Evolutionary conservation across 2,888 invertebrate genomes (phyloP).

Genomic region (Acrocyrtus sp.): DNA sequence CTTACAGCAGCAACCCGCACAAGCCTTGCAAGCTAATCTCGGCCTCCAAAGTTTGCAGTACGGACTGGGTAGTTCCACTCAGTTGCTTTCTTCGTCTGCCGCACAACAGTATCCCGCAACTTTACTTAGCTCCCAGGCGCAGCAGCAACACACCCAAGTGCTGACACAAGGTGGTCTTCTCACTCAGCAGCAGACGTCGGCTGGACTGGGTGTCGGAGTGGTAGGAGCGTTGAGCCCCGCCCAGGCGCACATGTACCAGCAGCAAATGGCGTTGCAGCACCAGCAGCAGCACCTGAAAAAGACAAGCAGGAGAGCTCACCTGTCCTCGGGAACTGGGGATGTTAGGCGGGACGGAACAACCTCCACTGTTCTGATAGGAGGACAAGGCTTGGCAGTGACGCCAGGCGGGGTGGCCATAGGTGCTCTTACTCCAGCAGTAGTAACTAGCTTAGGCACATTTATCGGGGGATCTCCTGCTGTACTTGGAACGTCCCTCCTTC

Average conservation of each 20-base stretch:
- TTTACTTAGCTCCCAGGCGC: slow-evolving; percentile 37
- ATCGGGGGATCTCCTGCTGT: slow-evolving; percentile 58
- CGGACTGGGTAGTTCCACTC: slow-evolving; percentile 53
- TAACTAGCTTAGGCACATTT: slow-evolving; percentile 63
- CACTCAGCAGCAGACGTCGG: slow-evolving; percentile 56
- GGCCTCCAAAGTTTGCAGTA: slow-evolving; percentile 49
- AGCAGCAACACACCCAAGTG: slow-evolving; percentile 53
- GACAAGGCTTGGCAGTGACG: slow-evolving; percentile 59
- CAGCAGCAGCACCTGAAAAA: slow-evolving; percentile 68
- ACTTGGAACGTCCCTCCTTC: slow-evolving; percentile 56
- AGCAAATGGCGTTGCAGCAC: slow-evolving; percentile 67
- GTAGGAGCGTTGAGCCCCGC: slow-evolving; percentile 62
- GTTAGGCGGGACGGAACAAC: slow-evolving; percentile 48
- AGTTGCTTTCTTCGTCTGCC: slow-evolving; percentile 42
- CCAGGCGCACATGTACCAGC: slow-evolving; percentile 64
- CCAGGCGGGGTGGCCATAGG: slow-evolving; percentile 62
- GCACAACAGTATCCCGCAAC: slow-evolving; percentile 55
- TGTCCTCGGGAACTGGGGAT: slow-evolving; percentile 47
- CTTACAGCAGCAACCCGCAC: slow-evolving; percentile 53
- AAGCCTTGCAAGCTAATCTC: slow-evolving; percentile 40
- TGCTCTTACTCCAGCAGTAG: slow-evolving; percentile 63
- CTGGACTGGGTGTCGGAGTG: slow-evolving; percentile 59
- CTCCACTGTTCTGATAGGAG: slow-evolving; percentile 60
- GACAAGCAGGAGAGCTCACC: slow-evolving; percentile 64
- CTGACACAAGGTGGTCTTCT: slow-evolving; percentile 60